Evolutionary conservation across 2,797 vertebrate genomes (phyloP), one percentile per base, ranked within the genome.

Genomic region (Poecilia wingei): DNA sequence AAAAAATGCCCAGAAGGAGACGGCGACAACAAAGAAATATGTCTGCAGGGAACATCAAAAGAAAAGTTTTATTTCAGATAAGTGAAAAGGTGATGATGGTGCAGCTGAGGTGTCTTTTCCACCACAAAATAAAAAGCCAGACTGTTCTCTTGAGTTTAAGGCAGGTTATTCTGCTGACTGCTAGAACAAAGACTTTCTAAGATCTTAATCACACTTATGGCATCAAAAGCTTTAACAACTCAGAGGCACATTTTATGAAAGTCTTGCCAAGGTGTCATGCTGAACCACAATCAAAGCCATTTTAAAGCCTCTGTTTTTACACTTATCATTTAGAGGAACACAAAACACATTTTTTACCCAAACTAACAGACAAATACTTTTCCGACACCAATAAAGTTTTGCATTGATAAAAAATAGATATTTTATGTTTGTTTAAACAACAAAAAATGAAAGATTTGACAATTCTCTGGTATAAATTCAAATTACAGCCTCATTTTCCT

Each of bases 161-260:
- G 64, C 64, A 83, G 75, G 45, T 74, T 74, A 13, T 80, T 80
- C 72, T 77, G 74, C 33, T 74, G 25, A 68, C 10, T 47, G 25
- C 39, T 36, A 49, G 47, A 82, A 57, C 77, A 39, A 86, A 87
- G 75, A 66, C 59, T 82, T 22, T 33, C 12, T 79, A 6, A 77
- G 84, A 71, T 73, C 8, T 49, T 86, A 70, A 80, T 79, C 39
- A 57, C 72, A 79, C 77, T 87, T 82, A 84, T 78, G 74, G 61
- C 70, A 33, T 49, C 68, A 81, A n/a, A 84, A 82, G 55, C 22
- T 59, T 61, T 33, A 47, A 3, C 69, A 70, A 46, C 79, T 87
- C 84, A 41, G 49, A 89, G 84, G 84, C 85, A 91, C 84, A 81
- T 87, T 64, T 87, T 51, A 79, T 76, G 72, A 16, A 53, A 69